Conservation (phyloP, 2,113 vertebrate species). For the Brienomyrus brachyistius region DNA sequence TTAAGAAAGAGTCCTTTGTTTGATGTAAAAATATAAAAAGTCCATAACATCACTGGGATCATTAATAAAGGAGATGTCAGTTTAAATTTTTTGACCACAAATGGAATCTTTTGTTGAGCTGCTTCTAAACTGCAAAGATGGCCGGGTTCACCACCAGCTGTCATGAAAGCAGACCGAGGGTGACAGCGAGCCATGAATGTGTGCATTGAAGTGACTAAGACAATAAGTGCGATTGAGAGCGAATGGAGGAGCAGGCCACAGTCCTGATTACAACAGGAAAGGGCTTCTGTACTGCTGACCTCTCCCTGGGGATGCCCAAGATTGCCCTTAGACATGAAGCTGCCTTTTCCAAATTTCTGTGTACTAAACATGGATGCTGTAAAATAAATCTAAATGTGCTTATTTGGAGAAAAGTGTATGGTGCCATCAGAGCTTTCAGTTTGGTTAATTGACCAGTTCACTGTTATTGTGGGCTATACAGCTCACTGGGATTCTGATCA, state of each 20-base stretch:
- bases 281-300: background rate
- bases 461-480: conserved; percentile 6
- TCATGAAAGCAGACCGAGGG: background rate
- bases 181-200: background rate
- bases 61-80: background rate
- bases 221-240: background rate
- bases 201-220: conserved; percentile 8
- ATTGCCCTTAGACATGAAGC: background rate
- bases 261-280: background rate
- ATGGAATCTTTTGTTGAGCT: background rate
- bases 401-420: background rate
- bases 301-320: background rate
- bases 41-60: background rate
- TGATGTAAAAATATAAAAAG: background rate
- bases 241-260: background rate
- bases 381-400: background rate
- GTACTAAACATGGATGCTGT: background rate
- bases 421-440: conserved; percentile 1
- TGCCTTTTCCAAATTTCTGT: background rate
- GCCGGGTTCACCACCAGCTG: background rate
- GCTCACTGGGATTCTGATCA: background rate
- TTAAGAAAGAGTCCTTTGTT: background rate
- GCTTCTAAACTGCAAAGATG: background rate
- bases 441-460: conserved; percentile 14
- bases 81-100: background rate